Base-by-base conservation (phyloP, 30 jellyfish, hydroid and myxozoan species). In the Aurelia aurita region DNA sequence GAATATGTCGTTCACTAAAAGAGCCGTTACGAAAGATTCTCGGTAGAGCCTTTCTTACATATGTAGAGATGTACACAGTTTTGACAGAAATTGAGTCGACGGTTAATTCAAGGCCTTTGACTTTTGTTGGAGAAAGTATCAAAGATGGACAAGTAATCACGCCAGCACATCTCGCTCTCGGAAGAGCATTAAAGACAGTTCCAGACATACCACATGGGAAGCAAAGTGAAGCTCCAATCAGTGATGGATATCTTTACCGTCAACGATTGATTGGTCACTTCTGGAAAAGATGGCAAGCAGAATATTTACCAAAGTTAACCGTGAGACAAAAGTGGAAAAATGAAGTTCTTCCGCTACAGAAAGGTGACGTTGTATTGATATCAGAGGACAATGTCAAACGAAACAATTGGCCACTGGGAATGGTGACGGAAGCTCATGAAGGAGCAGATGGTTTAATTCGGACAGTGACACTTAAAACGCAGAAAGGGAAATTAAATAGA, bases 91-190 rank as follows among this genome's bases (percentile, higher is more conserved):
- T 32, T 32, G 44, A 32, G 44, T 32, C 71, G 32, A 72, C 49
- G 43, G 74, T 49, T 28, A 71, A 71, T 71, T 71, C 77, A 71
- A 71, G 84, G 64, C 70, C 84, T 71, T 39, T 71, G 19, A 71
- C 84, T 7, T 71, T 71, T 71, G 75, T 71, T 21, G 70, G 84
- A 49, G 84, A 71, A 71, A 71, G 70, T 19, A 71, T 71, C 32
- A 39, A 71, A 49, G 84, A 71, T 71, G 67, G 84, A 15, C 76
- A 71, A 71, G 84, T 71, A 18, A 39, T 71, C 75, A 71, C 84
- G 43, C 84, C 75, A 71, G 84, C 77, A 13, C 84, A 71, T 39
- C 84, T 71, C 29, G 72, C 75, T 6, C 75, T 71, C 22, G 70
- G 84, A 71, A 71, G 84, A 39, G 71, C 84, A 12, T 39, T 71